A percentile compares a stretch with the other conserved stretches of the same genome.
Conservation (phyloP, 2,113 vertebrate species). For the Tilapia sparmanii region DNA sequence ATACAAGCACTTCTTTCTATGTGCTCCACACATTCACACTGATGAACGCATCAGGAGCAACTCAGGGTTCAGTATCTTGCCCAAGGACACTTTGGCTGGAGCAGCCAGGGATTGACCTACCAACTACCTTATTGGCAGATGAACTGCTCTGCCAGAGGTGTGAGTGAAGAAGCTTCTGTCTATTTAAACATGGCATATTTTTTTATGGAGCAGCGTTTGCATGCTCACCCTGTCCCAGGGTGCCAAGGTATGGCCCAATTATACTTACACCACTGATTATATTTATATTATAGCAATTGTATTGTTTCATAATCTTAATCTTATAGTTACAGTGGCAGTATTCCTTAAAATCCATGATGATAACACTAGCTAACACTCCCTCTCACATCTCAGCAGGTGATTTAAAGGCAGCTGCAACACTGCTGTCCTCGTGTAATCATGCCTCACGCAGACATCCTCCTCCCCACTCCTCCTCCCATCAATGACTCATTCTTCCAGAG, state of each 20-base stretch:
- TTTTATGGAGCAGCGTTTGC: neutral
- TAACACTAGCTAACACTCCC: neutral
- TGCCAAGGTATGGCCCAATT: neutral
- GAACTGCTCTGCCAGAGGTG: neutral
- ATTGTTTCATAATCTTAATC: neutral
- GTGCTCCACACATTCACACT: neutral
- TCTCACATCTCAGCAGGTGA: neutral
- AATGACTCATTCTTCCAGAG: conserved; percentile 4
- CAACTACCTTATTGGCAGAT: neutral
- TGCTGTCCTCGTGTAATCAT: neutral
- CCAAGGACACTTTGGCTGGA: neutral
- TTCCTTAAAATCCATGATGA: neutral
- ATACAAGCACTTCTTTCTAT: neutral
- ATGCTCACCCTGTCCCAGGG: neutral
- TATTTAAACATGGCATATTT: neutral
- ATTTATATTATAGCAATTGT: neutral
- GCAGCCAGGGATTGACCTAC: neutral
- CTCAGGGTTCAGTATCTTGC: neutral
- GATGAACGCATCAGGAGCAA: neutral
- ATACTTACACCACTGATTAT: neutral
- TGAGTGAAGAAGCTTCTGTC: neutral
- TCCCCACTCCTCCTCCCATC: neutral
- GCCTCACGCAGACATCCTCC: neutral
- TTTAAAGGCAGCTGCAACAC: neutral
- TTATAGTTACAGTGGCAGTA: neutral